Evolutionary conservation across 1,140 invertebrate genomes (phyloP), one percentile per base, ranked within the genome.

Genomic region (Drosophila repletoides): DNA sequence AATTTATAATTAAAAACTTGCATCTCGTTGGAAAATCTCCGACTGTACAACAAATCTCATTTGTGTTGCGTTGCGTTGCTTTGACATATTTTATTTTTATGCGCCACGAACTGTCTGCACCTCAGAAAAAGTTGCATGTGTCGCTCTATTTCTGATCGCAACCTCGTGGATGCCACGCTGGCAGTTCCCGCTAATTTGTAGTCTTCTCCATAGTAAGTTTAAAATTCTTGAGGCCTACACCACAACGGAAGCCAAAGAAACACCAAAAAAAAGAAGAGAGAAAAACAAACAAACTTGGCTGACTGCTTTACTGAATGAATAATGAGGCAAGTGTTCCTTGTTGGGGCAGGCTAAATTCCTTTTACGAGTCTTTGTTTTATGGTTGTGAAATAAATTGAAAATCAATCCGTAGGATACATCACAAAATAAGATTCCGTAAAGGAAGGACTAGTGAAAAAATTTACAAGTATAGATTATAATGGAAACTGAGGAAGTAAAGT

Each of bases 161-260:
- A 68, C 59, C 55, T 53, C 36, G 29, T 46, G 63, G 53, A 61
- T 76, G 59, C 64, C 52, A 65, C 53, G 40, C 36, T 76, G 69
- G 56, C 79, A 73, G 79, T 84, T 83, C 73, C 69, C 79, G 74
- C 77, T 83, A 83, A 83, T 83, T 83, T 83, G 77, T 84, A 65
- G 36, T 22, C 19, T 24, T 36, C 33, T 38, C 1, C 14, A 28
- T 17, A 33, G 24, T 55, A 51, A 43, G 72, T 60, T 83, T 83
- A 33, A 63, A 61, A 83, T 77, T 76, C 77, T 56, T 60, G 38
- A 48, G 58, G 34, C 70, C 74, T 33, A 51, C 43, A 26, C 68
- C 33, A 36, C 36, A 60, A 52, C 51, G 72, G 74, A 69, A 83
- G 69, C 72, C 51, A 49, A 61, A 10, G 36, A 68, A 51, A 69